phyloP scores from a whole-genome alignment of 2,113 vertebrate species.

The Desmodus rotundus region DNA sequence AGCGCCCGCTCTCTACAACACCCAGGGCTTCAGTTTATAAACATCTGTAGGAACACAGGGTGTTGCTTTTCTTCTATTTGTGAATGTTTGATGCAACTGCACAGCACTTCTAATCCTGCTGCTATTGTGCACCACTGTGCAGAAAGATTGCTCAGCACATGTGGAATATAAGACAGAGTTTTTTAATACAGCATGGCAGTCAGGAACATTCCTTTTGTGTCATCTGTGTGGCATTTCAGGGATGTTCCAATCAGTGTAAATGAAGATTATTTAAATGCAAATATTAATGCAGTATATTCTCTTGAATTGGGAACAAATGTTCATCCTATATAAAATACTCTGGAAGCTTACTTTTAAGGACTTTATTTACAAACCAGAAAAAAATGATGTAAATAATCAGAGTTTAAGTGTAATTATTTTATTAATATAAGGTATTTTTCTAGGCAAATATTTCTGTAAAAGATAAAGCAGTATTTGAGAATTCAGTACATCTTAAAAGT shows the following conservation, averaged over 20 bases:
- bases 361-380: constrained; percentile 12
- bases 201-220: constrained; percentile 55
- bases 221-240: constrained; percentile 47
- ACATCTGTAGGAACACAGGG: neutral
- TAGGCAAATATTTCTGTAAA: constrained; percentile 12
- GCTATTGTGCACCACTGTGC: constrained; percentile 40
- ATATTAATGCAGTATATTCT: constrained; percentile 55
- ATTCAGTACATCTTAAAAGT: neutral
- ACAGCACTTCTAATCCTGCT: neutral
- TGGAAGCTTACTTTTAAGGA: constrained; percentile 53
- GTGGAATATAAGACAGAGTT: constrained; percentile 40
- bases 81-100: neutral
- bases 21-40: neutral
- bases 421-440: neutral
- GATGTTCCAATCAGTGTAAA: neutral
- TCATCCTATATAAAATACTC: constrained; percentile 50
- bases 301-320: constrained; percentile 69
- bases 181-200: neutral
- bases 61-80: constrained; percentile 8
- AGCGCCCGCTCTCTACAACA: neutral
- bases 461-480: neutral
- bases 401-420: neutral
- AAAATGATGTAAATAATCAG: constrained; percentile 25
- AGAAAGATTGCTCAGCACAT: neutral
- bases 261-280: constrained; percentile 18